A percentile compares a stretch with the other conserved stretches of the same genome.
phyloP scores from a whole-genome alignment of 2,113 vertebrate genomes.

The Nipponia nippon region DNA sequence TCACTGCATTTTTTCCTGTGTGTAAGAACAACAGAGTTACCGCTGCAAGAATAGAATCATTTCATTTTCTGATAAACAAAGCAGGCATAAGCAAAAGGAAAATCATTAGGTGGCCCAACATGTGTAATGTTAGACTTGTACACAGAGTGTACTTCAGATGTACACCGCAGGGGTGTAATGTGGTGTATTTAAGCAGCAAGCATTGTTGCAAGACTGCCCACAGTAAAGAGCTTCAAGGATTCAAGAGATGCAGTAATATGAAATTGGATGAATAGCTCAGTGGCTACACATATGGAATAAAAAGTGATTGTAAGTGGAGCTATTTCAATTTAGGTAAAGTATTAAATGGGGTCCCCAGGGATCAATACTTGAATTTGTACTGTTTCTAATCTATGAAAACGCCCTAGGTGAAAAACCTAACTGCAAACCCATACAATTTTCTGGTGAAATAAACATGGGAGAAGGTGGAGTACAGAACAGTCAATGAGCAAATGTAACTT shows the following conservation, averaged over 20 bases:
- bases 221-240: slow-evolving; percentile 2
- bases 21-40: not conserved
- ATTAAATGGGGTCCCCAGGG: slow-evolving; percentile 43
- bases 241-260: not conserved
- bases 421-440: slow-evolving; percentile 17
- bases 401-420: slow-evolving; percentile 14
- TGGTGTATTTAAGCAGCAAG: slow-evolving; percentile 10
- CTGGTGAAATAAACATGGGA: slow-evolving; percentile 39
- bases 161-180: not conserved
- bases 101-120: not conserved
- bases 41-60: not conserved
- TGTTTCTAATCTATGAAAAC: slow-evolving; percentile 53
- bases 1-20: not conserved
- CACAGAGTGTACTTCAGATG: not conserved
- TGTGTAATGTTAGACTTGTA: not conserved
- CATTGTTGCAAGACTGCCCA: not conserved
- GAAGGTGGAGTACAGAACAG: slow-evolving; percentile 1
- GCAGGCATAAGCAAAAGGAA: not conserved
- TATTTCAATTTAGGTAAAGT: slow-evolving; percentile 53
- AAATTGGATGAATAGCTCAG: slow-evolving; percentile 46
- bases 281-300: slow-evolving; percentile 39
- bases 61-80: slow-evolving; percentile 15
- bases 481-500: slow-evolving; percentile 51
- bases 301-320: slow-evolving; percentile 34
- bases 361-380: slow-evolving; percentile 50